These are phyloP conservation scores for Gracilinanus agilis DNA, from an alignment of 2,113 vertebrate genomes.

Conservation along the genomic window DNA sequence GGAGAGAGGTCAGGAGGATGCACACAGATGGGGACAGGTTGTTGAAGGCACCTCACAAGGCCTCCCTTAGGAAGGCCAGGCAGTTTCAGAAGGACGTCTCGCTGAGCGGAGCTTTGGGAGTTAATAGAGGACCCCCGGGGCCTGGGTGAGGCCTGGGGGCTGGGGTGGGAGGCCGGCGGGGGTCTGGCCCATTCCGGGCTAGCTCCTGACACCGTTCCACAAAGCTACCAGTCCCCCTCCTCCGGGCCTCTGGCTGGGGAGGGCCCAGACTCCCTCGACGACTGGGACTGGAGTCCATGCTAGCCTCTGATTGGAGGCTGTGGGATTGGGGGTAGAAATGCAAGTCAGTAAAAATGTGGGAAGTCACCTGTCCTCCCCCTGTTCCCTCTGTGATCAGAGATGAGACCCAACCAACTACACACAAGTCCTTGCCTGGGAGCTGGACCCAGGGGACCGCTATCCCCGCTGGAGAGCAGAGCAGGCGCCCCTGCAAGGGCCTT, in stretches of 20 bases:
- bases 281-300: conserved; percentile 50
- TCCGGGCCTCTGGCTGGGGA: conserved; percentile 53
- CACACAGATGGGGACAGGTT: conserved; percentile 14
- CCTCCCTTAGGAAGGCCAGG: neutral
- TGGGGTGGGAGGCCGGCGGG: conserved; percentile 45
- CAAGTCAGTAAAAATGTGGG: fast-evolving
- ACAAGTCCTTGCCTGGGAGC: too few species aligned
- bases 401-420: neutral
- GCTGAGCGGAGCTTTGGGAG: conserved; percentile 88
- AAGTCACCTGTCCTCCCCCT: neutral
- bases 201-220: conserved; percentile 93
- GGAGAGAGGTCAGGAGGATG: conserved; percentile 3
- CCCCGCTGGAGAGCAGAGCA: neutral
- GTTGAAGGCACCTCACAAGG: conserved; percentile 56
- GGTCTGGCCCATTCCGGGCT: conserved; percentile 75
- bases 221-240: conserved; percentile 86
- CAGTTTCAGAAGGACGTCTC: conserved; percentile 91
- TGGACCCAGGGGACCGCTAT: neutral
- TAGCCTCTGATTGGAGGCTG: conserved; percentile 69
- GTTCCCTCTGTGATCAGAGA: neutral
- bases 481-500: neutral
- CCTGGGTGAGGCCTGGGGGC: conserved; percentile 69
- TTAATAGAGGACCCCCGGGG: conserved; percentile 45
- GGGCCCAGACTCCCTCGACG: conserved; percentile 70
- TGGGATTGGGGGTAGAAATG: neutral